Conservation (phyloP, 2,113 vertebrate species). For the Panurus biarmicus region DNA sequence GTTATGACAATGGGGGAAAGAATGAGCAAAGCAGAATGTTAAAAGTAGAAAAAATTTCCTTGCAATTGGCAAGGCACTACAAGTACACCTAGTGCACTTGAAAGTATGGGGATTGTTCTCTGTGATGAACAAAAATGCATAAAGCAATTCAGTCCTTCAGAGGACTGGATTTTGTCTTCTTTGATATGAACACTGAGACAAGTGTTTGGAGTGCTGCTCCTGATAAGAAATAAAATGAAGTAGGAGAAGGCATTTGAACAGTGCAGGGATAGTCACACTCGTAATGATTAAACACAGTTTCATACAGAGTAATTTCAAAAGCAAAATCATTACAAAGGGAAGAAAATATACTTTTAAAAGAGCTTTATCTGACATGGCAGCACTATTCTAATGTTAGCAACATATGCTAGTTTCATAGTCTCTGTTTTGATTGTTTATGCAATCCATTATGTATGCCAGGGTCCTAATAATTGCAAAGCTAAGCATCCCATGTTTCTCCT, state of each 20-base stretch:
- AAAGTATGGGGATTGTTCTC: slow-evolving; percentile 54
- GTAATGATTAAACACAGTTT: slow-evolving; percentile 65
- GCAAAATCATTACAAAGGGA: slow-evolving; percentile 39
- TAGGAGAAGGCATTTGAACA: slow-evolving; percentile 61
- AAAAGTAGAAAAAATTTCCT: slow-evolving; percentile 48
- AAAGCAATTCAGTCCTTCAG: slow-evolving; percentile 63
- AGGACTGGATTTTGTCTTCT: slow-evolving; percentile 70
- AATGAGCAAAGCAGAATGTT: slow-evolving; percentile 59
- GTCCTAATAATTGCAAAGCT: not conserved
- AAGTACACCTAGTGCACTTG: slow-evolving; percentile 46
- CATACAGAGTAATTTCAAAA: slow-evolving; percentile 64
- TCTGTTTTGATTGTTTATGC: not conserved
- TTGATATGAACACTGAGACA: slow-evolving; percentile 72
- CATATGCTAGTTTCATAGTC: not conserved
- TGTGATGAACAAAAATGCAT: slow-evolving; percentile 61
- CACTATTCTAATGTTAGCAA: not conserved
- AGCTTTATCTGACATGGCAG: slow-evolving; percentile 33
- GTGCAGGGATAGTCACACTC: slow-evolving; percentile 67
- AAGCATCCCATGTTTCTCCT: not conserved
- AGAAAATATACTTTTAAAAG: slow-evolving; percentile 40
- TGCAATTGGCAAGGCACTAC: slow-evolving; percentile 42
- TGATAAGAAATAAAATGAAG: slow-evolving; percentile 69
- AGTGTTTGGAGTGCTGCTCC: slow-evolving; percentile 69
- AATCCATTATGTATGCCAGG: not conserved
- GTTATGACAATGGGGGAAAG: slow-evolving; percentile 54